A percentile compares a stretch with the other conserved stretches of the same genome.
phyloP scores from a whole-genome alignment of 1,140 invertebrate species.

The Hydropsyche tenuis region DNA sequence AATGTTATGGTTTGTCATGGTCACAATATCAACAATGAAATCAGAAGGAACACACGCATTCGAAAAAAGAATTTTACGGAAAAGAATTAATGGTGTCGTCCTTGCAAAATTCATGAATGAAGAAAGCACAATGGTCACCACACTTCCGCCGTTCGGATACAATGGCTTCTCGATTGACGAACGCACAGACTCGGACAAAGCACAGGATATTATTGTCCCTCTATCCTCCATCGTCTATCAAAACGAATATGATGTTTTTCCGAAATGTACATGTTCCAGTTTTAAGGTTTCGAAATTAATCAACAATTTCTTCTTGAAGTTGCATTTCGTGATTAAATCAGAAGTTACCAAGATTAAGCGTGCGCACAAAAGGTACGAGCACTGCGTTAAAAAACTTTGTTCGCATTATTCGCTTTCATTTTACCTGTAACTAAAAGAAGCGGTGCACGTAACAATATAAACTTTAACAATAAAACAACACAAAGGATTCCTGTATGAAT shows the following conservation, averaged over 20 bases:
- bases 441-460: conserved; percentile 8
- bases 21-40: conserved; percentile 3
- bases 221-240: not conserved
- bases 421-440: conserved; percentile 20
- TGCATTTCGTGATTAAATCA: too few species aligned
- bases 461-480: conserved; percentile 25
- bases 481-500: conserved; percentile 21
- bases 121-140: conserved; percentile 12
- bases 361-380: not conserved
- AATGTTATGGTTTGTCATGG: conserved; percentile 2
- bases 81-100: conserved; percentile 26
- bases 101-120: conserved; percentile 27
- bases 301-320: too few species aligned
- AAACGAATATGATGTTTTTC: not conserved
- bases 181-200: not conserved
- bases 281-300: too few species aligned
- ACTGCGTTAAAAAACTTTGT: not conserved
- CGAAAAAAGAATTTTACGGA: not conserved
- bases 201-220: conserved; percentile 21
- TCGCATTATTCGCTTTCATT: not conserved
- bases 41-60: not conserved
- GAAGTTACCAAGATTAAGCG: not conserved
- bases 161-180: conserved; percentile 21
- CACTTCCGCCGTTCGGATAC: conserved; percentile 9
- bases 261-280: too few species aligned